Base-by-base conservation (phyloP, 2,888 invertebrate genomes). In the Sipha maydis region DNA sequence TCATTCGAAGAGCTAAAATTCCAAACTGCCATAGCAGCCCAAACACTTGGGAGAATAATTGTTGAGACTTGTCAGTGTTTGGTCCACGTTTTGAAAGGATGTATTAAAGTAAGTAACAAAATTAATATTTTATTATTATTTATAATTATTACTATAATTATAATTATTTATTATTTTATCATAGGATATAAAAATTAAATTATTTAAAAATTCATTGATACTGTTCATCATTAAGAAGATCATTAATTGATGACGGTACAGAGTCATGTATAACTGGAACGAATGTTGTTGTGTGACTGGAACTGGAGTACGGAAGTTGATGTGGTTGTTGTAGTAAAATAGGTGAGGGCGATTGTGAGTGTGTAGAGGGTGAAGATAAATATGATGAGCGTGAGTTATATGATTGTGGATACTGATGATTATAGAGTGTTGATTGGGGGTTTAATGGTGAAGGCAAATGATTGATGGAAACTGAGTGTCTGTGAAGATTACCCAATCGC, bases 1-100 rank as follows among this genome's bases (percentile, higher is more conserved):
- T n/a, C n/a, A n/a, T n/a, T n/a, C n/a, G n/a, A n/a, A n/a, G n/a
- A n/a, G n/a, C n/a, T n/a, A n/a, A n/a, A n/a, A n/a, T n/a, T n/a
- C n/a, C n/a, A n/a, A n/a, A n/a, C n/a, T n/a, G n/a, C n/a, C n/a
- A n/a, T n/a, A n/a, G n/a, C n/a, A n/a, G n/a, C n/a, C n/a, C n/a
- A n/a, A n/a, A n/a, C n/a, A n/a, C n/a, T n/a, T n/a, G n/a, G 82
- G 28, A 82, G 11, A 82, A 82, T 82, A 82, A 82, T 82, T 82
- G 69, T 82, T 82, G 69, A 82, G 82, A 82, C 82, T 28, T 82
- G 69, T 28, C 28, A 82, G 28, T n/a, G 28, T 82, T 82, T 82
- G 69, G 28, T 82, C 9, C 17, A 82, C 82, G 82, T 82, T 82
- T 82, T 82, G 28, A 82, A 82, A 48, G 41, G 82, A 48, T 82